Percentiles rank a stretch among this genome's conserved stretches.
phyloP scores from a whole-genome alignment of 92 coral and sea anemone species.

The Actinostola sp. region DNA sequence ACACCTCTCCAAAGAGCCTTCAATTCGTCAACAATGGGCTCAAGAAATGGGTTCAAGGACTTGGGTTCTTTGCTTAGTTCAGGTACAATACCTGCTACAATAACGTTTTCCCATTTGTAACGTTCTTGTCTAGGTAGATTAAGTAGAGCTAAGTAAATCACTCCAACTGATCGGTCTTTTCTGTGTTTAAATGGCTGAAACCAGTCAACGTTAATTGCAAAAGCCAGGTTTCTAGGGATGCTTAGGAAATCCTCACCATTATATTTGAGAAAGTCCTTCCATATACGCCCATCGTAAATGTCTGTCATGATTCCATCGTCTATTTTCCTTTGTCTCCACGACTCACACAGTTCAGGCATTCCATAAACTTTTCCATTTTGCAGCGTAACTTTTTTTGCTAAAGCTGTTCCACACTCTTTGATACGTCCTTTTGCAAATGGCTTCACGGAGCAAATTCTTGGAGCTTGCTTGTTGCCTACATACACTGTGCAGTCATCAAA shows the following conservation, averaged over 20 bases:
- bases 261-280: slow-evolving; percentile 41
- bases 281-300: slow-evolving; percentile 55
- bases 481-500: slow-evolving; percentile 27
- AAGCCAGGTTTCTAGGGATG: slow-evolving; percentile 47
- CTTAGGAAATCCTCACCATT: slow-evolving; percentile 48
- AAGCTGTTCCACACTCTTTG: slow-evolving; percentile 29
- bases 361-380: slow-evolving; percentile 35
- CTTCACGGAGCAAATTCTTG: slow-evolving; percentile 28
- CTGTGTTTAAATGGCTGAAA: too few species aligned
- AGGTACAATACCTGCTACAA: too few species aligned
- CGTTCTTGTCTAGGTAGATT: too few species aligned
- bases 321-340: slow-evolving; percentile 24
- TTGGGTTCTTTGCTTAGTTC: too few species aligned
- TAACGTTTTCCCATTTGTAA: too few species aligned
- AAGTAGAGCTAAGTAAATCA: too few species aligned
- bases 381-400: slow-evolving; percentile 39
- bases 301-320: slow-evolving; percentile 34
- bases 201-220: slow-evolving; percentile 69
- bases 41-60: too few species aligned
- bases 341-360: slow-evolving; percentile 20
- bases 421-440: slow-evolving; percentile 33
- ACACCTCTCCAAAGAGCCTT: slow-evolving; percentile 41
- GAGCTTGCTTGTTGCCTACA: slow-evolving; percentile 19
- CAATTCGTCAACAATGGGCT: slow-evolving; percentile 39
- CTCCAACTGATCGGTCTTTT: too few species aligned